Percentiles rank a stretch among this genome's conserved stretches.
These are phyloP conservation scores for Atta colombica DNA, from an alignment of 1,140 invertebrate species.

Conservation along the genomic window DNA sequence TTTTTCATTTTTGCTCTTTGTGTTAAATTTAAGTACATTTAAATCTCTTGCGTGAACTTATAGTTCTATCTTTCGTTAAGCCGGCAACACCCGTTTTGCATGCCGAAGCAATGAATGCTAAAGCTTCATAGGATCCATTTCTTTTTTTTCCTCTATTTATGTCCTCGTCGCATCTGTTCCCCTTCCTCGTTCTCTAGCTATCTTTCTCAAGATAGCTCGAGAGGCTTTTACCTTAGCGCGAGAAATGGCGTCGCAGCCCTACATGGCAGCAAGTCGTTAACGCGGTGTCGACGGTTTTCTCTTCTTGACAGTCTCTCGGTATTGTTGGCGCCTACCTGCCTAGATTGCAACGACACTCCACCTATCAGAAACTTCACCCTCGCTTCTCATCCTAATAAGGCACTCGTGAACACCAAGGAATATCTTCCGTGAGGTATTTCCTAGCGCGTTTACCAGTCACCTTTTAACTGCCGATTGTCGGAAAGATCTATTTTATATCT, in stretches of 20 bases:
- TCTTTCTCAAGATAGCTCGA: constrained; percentile 53
- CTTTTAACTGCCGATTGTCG: neutral
- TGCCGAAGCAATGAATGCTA: constrained; percentile 63
- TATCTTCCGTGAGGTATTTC: constrained; percentile 49
- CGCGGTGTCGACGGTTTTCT: constrained; percentile 78
- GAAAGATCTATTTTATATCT: constrained; percentile 8
- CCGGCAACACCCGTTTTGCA: constrained; percentile 77
- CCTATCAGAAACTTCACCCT: constrained; percentile 75
- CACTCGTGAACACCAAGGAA: constrained; percentile 34
- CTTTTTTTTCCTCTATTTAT: constrained; percentile 50
- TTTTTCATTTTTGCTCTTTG: neutral
- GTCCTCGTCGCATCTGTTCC: constrained; percentile 3
- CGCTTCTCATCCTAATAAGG: constrained; percentile 74
- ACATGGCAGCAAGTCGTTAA: constrained; percentile 79
- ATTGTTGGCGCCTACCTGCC: constrained; percentile 78
- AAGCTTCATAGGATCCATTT: constrained; percentile 61
- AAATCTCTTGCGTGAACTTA: constrained; percentile 59
- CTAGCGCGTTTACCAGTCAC: neutral
- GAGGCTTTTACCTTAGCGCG: constrained; percentile 72
- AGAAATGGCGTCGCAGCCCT: constrained; percentile 73
- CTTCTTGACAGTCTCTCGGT: constrained; percentile 73
- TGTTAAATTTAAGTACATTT: constrained; percentile 32
- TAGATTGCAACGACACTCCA: constrained; percentile 70
- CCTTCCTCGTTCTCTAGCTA: constrained; percentile 35
- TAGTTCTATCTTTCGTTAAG: constrained; percentile 76